These are phyloP conservation scores for Dermatemys mawii DNA, from an alignment of 2,113 vertebrate genomes.

Conservation along the genomic window DNA sequence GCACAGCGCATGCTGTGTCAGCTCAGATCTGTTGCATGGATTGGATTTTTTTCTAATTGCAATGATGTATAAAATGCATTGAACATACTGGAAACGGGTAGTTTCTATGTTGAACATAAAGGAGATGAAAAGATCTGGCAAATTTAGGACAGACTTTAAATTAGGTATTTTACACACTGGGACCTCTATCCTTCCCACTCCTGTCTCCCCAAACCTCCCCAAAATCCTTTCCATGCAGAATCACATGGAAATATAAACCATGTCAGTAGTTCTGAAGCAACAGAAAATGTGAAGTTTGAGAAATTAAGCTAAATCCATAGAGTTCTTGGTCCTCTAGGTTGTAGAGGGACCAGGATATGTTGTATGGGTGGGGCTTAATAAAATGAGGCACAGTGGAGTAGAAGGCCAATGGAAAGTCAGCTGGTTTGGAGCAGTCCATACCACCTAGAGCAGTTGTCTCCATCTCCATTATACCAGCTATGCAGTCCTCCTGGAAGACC, in stretches of 20 bases:
- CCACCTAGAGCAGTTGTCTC: not conserved
- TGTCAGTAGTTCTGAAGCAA: not conserved
- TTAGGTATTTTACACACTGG: not conserved
- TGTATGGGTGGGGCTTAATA: not conserved
- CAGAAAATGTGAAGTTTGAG: not conserved
- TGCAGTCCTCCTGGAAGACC: not conserved
- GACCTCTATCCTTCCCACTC: not conserved
- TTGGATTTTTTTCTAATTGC: not conserved
- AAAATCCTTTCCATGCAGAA: not conserved
- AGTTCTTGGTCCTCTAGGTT: not conserved
- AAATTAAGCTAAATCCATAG: not conserved
- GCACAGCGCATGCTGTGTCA: accelerated
- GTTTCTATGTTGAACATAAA: not conserved
- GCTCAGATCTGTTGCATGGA: accelerated
- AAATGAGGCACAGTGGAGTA: not conserved
- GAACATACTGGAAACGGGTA: not conserved
- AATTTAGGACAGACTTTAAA: not conserved
- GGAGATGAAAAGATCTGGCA: not conserved
- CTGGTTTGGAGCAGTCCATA: not conserved
- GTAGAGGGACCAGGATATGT: not conserved
- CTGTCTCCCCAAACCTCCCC: no score
- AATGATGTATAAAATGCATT: accelerated
- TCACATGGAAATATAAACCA: not conserved
- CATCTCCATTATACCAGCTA: not conserved
- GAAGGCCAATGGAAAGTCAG: not conserved